Evolutionary conservation across 2,797 vertebrate genomes (phyloP).

Genomic region (Psittacula derbiana): DNA sequence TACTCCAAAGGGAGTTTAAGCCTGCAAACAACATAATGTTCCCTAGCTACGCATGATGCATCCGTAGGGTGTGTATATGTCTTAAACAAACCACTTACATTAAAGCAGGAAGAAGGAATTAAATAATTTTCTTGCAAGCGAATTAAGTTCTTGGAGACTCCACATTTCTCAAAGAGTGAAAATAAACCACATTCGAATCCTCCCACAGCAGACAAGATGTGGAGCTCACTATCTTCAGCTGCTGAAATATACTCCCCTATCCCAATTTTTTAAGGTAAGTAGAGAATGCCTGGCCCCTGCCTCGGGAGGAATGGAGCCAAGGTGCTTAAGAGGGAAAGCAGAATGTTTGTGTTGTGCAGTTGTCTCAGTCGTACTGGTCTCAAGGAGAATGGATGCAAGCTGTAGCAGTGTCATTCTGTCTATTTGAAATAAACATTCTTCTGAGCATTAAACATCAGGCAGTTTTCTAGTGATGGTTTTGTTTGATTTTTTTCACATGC

Average conservation of each 20-base stretch:
- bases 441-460: background rate
- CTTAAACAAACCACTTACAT: background rate
- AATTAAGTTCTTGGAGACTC: background rate
- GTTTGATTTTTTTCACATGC: fast-evolving
- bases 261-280: background rate
- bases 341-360: background rate
- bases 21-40: background rate
- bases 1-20: background rate
- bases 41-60: background rate
- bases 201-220: background rate
- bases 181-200: background rate
- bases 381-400: background rate
- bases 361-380: fast-evolving
- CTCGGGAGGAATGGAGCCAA: background rate
- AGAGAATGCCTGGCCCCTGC: background rate
- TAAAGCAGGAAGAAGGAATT: background rate
- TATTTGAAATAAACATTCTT: background rate
- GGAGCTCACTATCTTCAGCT: background rate
- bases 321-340: background rate
- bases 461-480: background rate
- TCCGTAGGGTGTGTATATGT: background rate
- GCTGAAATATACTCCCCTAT: background rate
- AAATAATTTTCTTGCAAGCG: fast-evolving
- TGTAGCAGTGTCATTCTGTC: background rate
- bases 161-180: background rate